Base-by-base conservation (phyloP, 1,140 invertebrate species). In the Plectrocnemia conspersa region DNA sequence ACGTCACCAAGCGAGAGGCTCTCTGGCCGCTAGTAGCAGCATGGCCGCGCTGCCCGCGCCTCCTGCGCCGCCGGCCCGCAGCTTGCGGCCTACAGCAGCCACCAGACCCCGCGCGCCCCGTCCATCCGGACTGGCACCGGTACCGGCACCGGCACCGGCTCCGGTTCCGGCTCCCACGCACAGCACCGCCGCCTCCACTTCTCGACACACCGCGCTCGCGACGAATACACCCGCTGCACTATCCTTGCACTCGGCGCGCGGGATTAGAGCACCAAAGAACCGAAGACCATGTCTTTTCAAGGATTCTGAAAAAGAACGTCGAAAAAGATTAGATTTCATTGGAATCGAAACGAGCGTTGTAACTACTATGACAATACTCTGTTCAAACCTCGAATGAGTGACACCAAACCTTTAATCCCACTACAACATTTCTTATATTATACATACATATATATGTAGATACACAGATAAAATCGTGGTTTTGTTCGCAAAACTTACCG, bases 1-100 rank as follows among this genome's bases (percentile, higher is more conserved):
- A 52, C 59, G 59, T 61, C 59, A 61, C 59, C 59, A 61, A 33
- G 52, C 25, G 50, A 56, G 50, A 47, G 52, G 59, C 46, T 54
- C 47, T 25, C 52, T 29, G 13, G 46, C 25, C 41, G 53, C 58
- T 21, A 54, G 52, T 38, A 61, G 54, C 59, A 61, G 54, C 59
- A 61, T 61, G 54, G 54, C 54, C 40, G 50, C 46, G 23, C n/a
- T n/a, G 54, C 54, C 53, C 46, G 53, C 44, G 42, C 36, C 41
- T 16, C 36, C 36, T 22, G 33, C 35, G 48, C 48, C 33, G 22
- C 50, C 38, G 23, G 15, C 50, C 15, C 50, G 19, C 50, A 52
- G 38, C 50, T 41, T 44, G 38, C 40, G 32, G 29, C 24, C 22
- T 22, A 46, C 24, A 44, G 45, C 46, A 35, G 57, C 36, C 18